Conservation (phyloP, 2,113 vertebrate species). For the Cardinalis cardinalis region DNA sequence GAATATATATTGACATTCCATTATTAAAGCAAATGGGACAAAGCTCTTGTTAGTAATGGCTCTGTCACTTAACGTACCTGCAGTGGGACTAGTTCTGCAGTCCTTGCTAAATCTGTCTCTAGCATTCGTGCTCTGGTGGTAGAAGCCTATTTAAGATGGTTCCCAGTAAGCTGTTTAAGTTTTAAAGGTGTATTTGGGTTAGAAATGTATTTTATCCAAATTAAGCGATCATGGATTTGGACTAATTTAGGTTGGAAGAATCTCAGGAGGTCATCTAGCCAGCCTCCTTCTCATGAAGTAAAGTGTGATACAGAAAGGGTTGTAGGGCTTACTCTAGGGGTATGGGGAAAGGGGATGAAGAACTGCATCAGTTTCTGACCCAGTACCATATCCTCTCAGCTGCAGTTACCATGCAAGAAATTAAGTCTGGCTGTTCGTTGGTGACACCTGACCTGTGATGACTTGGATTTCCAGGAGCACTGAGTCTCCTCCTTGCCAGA, state of each 20-base stretch:
- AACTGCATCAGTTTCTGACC: not conserved
- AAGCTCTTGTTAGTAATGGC: not conserved
- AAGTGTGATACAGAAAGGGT: not conserved
- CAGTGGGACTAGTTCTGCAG: not conserved
- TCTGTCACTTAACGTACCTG: not conserved
- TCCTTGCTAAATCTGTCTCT: not conserved
- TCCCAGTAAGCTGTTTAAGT: not conserved
- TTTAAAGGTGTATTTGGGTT: not conserved
- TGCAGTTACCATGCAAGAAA: not conserved
- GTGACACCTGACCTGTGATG: not conserved
- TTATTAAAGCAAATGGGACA: not conserved
- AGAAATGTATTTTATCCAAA: not conserved
- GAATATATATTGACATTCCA: not conserved
- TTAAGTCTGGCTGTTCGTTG: not conserved
- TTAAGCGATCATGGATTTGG: not conserved
- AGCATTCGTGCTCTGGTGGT: not conserved
- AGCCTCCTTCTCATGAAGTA: not conserved
- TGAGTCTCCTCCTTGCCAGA: slow-evolving; percentile 1
- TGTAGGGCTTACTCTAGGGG: not conserved
- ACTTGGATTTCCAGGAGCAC: slow-evolving; percentile 21
- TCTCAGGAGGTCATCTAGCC: not conserved
- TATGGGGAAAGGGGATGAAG: not conserved
- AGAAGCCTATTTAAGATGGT: not conserved
- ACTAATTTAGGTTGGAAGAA: not conserved
- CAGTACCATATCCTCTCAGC: not conserved